Base-by-base conservation (phyloP, 1,140 invertebrate genomes). In the Halyomorpha halys region DNA sequence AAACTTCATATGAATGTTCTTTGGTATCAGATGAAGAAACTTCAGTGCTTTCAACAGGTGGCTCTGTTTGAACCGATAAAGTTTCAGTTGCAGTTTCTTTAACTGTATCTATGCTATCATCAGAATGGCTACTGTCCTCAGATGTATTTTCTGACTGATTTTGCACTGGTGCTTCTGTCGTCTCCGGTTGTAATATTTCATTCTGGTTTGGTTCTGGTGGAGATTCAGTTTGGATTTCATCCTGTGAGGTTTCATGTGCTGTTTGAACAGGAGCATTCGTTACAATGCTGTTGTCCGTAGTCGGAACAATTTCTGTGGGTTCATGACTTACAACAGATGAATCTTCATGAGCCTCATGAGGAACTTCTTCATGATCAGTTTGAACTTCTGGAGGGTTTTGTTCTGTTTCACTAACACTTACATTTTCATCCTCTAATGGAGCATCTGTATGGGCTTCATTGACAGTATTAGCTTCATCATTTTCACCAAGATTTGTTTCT, bases 171-270 rank as follows among this genome's bases (percentile, higher is more conserved):
- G 25, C 27, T 44, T 53, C 9, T 45, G 53, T 14, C 56, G 21
- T 44, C 63, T 65, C 66, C 27, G 65, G 62, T 62, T 65, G 9
- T 44, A 65, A 47, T 44, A 25, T 14, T 45, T 62, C 39, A 45
- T 47, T 23, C 25, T 62, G 44, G n/a, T 53, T n/a, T 30, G 18
- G 47, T 53, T 16, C 27, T 53, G 19, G 18, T 27, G n/a, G 14
- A 25, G 21, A 1, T 6, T 21, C 30, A 6, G 39, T 14, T 63
- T 30, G n/a, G 23, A 49, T 53, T 30, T 49, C 68, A 49, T 49
- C 19, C 19, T 49, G 47, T 49, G 47, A 19, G 5, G 19, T 18
- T 13, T 49, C 47, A 49, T 21, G n/a, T 1, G 16, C 19, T 19
- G n/a, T 13, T 49, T 18, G 19, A 16, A 19, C 9, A 18, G 47